A percentile compares a stretch with the other conserved stretches of the same genome.
phyloP scores from a whole-genome alignment of 1,140 invertebrate species.

The Bombus breviceps region DNA sequence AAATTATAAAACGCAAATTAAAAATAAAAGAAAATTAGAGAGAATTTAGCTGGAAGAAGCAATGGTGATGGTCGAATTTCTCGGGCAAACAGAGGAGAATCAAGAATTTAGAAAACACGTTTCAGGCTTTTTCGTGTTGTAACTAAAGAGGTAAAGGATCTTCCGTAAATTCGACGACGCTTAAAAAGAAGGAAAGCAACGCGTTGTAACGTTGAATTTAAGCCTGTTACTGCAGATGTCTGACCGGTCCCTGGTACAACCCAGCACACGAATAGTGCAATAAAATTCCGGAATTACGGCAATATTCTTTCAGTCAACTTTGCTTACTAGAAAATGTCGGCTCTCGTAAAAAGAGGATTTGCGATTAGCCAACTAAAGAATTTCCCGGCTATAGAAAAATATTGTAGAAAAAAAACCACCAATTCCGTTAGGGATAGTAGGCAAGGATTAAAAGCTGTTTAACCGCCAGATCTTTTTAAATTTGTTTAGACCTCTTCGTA shows the following conservation, averaged over 20 bases:
- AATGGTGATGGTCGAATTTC: background rate
- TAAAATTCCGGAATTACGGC: constrained; percentile 48
- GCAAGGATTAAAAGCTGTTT: constrained; percentile 65
- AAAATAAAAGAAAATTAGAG: background rate
- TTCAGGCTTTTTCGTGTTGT: background rate
- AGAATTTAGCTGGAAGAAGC: background rate
- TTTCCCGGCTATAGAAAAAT: background rate
- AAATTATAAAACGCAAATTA: no score
- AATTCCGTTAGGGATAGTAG: constrained; percentile 72
- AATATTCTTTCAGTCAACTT: constrained; percentile 26
- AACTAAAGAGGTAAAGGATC: background rate
- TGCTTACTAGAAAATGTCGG: constrained; percentile 17
- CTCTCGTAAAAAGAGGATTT: constrained; percentile 56
- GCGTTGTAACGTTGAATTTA: background rate
- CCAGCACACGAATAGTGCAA: background rate
- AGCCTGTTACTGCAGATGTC: constrained; percentile 19
- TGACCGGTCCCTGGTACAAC: background rate
- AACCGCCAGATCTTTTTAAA: background rate
- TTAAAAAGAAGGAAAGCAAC: background rate
- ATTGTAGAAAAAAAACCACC: constrained; percentile 66
- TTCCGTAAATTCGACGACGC: background rate
- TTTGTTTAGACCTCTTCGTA: no score
- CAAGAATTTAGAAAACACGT: background rate
- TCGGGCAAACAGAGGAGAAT: background rate
- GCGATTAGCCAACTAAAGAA: background rate